Conservation (phyloP, 1,140 invertebrate genomes). For the Andricus grossulariae region DNA sequence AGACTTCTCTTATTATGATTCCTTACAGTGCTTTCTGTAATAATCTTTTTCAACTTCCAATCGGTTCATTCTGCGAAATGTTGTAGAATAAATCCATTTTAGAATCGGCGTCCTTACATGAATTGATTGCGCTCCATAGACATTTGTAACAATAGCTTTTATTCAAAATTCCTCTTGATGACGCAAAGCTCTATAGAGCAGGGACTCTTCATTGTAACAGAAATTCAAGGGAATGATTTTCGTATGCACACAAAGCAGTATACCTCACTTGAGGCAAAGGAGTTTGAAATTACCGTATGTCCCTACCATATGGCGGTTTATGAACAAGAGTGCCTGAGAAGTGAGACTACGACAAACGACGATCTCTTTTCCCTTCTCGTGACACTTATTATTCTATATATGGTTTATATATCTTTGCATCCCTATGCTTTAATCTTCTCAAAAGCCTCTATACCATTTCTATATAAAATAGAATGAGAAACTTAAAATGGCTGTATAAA, state of each 20-base stretch:
- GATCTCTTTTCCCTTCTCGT: conserved; percentile 3
- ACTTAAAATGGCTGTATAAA: too few species aligned
- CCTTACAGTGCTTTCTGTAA: too few species aligned
- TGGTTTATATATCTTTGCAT: neutral
- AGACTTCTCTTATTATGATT: neutral
- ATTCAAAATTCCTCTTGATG: neutral
- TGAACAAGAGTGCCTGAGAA: neutral
- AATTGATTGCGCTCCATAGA: neutral
- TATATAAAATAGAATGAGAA: too few species aligned
- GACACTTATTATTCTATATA: neutral
- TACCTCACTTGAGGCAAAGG: conserved; percentile 26
- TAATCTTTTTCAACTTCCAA: too few species aligned
- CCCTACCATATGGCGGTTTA: conserved; percentile 46
- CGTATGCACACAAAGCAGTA: conserved; percentile 2
- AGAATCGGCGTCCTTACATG: neutral
- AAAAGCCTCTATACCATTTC: neutral
- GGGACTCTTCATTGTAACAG: neutral
- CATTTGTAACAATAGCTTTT: conserved; percentile 7
- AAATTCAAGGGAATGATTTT: conserved; percentile 33
- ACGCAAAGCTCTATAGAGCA: neutral
- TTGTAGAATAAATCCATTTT: neutral
- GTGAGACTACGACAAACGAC: neutral
- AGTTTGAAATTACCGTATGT: conserved; percentile 50
- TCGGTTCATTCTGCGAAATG: neutral
- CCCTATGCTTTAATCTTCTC: neutral